Evolutionary conservation across 2,113 vertebrate genomes (phyloP).

Genomic region (Carollia perspicillata): DNA sequence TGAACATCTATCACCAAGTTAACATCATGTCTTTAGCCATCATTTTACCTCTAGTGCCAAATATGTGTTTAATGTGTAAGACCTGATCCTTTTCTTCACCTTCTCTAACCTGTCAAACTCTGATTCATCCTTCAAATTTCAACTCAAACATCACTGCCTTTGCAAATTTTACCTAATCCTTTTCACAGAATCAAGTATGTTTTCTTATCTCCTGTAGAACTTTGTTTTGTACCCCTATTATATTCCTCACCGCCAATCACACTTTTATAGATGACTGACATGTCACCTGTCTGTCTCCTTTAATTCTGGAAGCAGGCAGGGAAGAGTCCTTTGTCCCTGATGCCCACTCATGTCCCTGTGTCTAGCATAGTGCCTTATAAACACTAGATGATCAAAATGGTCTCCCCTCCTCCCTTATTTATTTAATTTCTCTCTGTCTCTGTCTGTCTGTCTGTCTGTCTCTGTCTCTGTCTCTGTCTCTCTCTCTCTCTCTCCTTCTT

Average conservation of each 20-base stretch:
- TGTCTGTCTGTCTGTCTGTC: too few species aligned
- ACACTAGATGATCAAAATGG: neutral
- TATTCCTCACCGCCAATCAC: neutral
- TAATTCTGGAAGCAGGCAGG: neutral
- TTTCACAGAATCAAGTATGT: neutral
- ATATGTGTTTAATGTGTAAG: neutral
- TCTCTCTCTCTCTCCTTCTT: too few species aligned
- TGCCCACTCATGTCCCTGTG: neutral
- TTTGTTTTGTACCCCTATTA: neutral
- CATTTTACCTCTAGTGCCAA: neutral
- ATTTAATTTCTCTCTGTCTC: too few species aligned
- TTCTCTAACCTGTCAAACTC: neutral
- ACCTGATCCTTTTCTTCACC: neutral
- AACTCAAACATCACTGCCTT: neutral
- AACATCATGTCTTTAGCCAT: neutral
- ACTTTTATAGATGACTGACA: neutral
- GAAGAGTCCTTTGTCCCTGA: neutral
- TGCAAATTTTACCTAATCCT: neutral
- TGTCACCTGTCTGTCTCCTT: neutral
- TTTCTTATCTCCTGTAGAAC: neutral
- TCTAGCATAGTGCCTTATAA: neutral
- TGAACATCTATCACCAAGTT: neutral
- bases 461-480: too few species aligned
- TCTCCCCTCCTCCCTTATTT: neutral
- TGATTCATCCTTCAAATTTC: neutral